These are phyloP conservation scores for Crambe crambe DNA, from an alignment of 37 sponge, comb jelly and placozoan species.

Conservation along the genomic window DNA sequence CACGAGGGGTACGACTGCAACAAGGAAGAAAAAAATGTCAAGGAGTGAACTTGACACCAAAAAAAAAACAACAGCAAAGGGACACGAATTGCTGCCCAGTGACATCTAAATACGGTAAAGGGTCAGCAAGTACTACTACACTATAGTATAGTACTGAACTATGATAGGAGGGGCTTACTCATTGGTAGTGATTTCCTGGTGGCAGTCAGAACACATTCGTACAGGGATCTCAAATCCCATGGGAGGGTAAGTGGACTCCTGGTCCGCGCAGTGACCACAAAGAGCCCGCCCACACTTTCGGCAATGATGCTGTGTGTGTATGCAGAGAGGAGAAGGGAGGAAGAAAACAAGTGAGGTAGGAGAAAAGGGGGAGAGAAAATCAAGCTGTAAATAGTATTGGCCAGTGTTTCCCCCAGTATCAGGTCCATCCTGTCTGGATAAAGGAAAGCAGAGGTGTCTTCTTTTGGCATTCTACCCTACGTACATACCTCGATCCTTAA, in stretches of 20 bases:
- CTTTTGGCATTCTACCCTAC: not conserved
- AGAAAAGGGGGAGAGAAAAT: not conserved
- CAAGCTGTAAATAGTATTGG: no score
- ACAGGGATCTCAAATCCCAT: conserved; percentile 97
- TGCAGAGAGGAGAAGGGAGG: not conserved
- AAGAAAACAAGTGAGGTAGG: not conserved
- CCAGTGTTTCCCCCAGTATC: no score
- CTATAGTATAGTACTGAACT: no score
- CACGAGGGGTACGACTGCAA: conserved; percentile 68
- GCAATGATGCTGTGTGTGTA: conserved; percentile 91
- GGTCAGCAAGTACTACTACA: no score
- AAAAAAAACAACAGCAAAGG: no score
- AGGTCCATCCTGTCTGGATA: no score
- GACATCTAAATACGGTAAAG: no score
- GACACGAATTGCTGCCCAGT: no score
- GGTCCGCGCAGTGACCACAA: conserved; percentile 79
- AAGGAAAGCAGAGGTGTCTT: no score
- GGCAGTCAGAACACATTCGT: conserved; percentile 93
- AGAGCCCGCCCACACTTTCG: conserved; percentile 95
- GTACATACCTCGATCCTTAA: not conserved
- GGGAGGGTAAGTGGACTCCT: conserved; percentile 81
- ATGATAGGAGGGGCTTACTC: conserved; percentile 91
- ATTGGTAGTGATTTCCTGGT: conserved; percentile 74
- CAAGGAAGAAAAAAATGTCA: no score
- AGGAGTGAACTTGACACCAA: no score